phyloP scores from a whole-genome alignment of 1,140 invertebrate genomes.

The Spodoptera litura region DNA sequence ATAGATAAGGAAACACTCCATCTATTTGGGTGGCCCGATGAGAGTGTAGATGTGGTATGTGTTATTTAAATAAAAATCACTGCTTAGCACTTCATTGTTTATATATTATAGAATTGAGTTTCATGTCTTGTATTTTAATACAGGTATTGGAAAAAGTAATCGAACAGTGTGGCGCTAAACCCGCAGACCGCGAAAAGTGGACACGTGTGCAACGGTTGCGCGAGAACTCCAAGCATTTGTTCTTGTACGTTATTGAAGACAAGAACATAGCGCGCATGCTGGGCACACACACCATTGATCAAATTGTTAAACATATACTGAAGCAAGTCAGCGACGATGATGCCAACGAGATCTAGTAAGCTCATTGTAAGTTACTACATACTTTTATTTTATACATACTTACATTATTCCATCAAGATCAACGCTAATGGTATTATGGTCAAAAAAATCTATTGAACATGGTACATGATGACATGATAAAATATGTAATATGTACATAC shows the following conservation, averaged over 20 bases:
- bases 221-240: conserved; percentile 79
- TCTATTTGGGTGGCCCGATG: conserved; percentile 74
- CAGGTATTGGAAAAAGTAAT: conserved; percentile 78
- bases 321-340: conserved; percentile 56
- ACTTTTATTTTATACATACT: too few species aligned
- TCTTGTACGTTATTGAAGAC: conserved; percentile 78
- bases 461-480: too few species aligned
- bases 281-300: conserved; percentile 79
- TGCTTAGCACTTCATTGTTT: neutral
- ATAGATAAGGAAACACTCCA: conserved; percentile 72
- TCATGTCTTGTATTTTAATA: neutral
- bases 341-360: neutral
- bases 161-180: conserved; percentile 68
- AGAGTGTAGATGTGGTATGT: conserved; percentile 68
- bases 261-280: conserved; percentile 74
- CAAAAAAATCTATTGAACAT: too few species aligned
- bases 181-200: conserved; percentile 71
- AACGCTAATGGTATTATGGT: too few species aligned
- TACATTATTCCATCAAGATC: too few species aligned
- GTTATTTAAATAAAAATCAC: conserved; percentile 1
- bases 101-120: too few species aligned
- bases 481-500: too few species aligned
- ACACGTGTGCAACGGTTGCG: conserved; percentile 76
- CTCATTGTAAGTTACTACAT: too few species aligned
- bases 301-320: conserved; percentile 73